phyloP scores from a whole-genome alignment of 1,140 invertebrate genomes.

The Nebria ingens region DNA sequence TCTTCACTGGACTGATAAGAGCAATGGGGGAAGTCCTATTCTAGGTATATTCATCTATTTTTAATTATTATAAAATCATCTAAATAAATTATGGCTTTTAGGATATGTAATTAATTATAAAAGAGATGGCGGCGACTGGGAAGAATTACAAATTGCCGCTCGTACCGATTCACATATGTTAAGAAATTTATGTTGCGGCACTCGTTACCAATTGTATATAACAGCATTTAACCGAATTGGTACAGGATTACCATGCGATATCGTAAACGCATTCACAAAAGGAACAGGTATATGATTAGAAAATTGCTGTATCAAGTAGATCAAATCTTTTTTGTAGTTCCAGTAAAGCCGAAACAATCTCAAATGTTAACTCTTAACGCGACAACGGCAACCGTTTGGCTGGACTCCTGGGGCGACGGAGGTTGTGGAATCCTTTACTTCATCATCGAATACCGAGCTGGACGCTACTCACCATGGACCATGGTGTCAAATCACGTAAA shows the following conservation, averaged over 20 bases:
- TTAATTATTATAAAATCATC: not conserved
- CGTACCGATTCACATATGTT: slow-evolving; percentile 66
- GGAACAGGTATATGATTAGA: slow-evolving; percentile 48
- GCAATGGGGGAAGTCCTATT: slow-evolving; percentile 59
- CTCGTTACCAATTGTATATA: slow-evolving; percentile 76
- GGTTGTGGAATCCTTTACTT: slow-evolving; percentile 83
- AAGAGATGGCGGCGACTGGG: slow-evolving; percentile 79
- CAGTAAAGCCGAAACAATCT: slow-evolving; percentile 67
- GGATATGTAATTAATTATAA: slow-evolving; percentile 83
- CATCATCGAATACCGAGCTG: slow-evolving; percentile 65
- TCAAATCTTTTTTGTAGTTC: slow-evolving; percentile 40
- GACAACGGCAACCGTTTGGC: slow-evolving; percentile 77
- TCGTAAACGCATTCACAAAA: slow-evolving; percentile 72
- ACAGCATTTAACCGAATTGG: slow-evolving; percentile 83
- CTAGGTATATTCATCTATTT: slow-evolving; percentile 34
- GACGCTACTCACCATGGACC: slow-evolving; percentile 45
- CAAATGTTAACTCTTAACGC: slow-evolving; percentile 80
- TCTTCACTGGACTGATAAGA: slow-evolving; percentile 55
- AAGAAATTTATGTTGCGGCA: slow-evolving; percentile 76
- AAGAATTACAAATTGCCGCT: slow-evolving; percentile 70
- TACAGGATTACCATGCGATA: slow-evolving; percentile 76
- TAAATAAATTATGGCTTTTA: slow-evolving; percentile 21
- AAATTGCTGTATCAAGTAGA: not conserved
- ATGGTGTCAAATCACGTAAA: slow-evolving; percentile 67
- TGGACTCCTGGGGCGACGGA: slow-evolving; percentile 80